These are phyloP conservation scores for Smithornis capensis DNA, from an alignment of 2,113 vertebrate genomes.

Conservation along the genomic window DNA sequence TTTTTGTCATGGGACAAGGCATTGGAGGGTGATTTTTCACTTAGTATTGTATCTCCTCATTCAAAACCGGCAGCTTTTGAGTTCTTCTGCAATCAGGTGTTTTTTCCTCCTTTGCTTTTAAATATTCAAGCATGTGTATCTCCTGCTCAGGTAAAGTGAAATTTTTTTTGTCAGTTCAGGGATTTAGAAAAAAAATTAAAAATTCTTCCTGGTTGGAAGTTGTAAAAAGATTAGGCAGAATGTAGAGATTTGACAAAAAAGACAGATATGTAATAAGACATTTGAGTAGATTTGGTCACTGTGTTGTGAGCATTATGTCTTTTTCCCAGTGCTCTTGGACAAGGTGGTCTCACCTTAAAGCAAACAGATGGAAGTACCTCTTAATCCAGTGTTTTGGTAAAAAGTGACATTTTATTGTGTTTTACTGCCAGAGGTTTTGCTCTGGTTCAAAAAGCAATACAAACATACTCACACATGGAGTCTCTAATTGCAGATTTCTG, in stretches of 20 bases:
- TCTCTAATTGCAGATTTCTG: background rate
- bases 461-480: background rate
- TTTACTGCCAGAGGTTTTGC: background rate
- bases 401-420: background rate
- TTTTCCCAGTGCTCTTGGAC: background rate
- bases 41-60: background rate
- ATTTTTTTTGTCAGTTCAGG: background rate
- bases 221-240: background rate
- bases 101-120: background rate
- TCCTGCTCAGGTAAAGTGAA: background rate
- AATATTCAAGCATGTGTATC: background rate
- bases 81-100: background rate
- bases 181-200: background rate
- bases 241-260: background rate
- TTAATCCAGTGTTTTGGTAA: background rate
- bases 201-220: background rate
- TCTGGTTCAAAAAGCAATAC: background rate
- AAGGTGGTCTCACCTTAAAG: background rate
- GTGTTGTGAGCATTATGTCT: background rate
- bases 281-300: background rate
- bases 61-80: background rate
- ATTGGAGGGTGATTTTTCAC: background rate
- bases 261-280: background rate
- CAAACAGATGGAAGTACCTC: background rate
- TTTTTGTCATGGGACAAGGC: fast-evolving